Percentiles rank a stretch among this genome's conserved stretches.
These are phyloP conservation scores for Brotula barbata DNA, from an alignment of 2,797 vertebrate genomes.

Conservation along the genomic window DNA sequence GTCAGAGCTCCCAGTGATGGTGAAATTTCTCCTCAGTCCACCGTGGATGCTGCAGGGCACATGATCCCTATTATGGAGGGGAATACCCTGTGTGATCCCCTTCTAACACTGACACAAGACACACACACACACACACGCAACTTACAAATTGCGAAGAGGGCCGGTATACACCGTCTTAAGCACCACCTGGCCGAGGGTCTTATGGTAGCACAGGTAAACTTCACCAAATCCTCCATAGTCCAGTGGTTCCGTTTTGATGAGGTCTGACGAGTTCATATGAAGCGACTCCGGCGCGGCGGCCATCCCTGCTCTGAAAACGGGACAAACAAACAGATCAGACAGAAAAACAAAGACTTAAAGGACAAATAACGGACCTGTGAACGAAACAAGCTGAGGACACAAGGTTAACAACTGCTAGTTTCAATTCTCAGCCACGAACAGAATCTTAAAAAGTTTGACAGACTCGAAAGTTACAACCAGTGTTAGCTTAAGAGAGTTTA, in stretches of 20 bases:
- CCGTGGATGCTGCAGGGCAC: constrained; percentile 16
- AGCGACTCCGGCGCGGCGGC: constrained; percentile 75
- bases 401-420: no score
- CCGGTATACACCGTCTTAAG: constrained; percentile 93
- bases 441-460: constrained; percentile 14
- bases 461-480: not conserved
- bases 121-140: constrained; percentile 22
- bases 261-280: constrained; percentile 84
- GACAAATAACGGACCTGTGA: not conserved
- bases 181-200: constrained; percentile 86
- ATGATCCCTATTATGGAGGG: constrained; percentile 57
- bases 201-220: constrained; percentile 89
- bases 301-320: constrained; percentile 69
- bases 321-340: not conserved
- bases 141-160: constrained; percentile 86
- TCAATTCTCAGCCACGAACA: not conserved
- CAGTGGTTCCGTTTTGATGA: constrained; percentile 78
- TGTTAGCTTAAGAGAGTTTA: constrained; percentile 22
- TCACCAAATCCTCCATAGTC: constrained; percentile 91
- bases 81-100: constrained; percentile 41
- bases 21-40: no score
- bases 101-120: no score
- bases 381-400: not conserved
- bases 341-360: not conserved
- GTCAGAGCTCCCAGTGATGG: no score